phyloP scores from a whole-genome alignment of 1,140 invertebrate genomes.

The Danaus plexippus region DNA sequence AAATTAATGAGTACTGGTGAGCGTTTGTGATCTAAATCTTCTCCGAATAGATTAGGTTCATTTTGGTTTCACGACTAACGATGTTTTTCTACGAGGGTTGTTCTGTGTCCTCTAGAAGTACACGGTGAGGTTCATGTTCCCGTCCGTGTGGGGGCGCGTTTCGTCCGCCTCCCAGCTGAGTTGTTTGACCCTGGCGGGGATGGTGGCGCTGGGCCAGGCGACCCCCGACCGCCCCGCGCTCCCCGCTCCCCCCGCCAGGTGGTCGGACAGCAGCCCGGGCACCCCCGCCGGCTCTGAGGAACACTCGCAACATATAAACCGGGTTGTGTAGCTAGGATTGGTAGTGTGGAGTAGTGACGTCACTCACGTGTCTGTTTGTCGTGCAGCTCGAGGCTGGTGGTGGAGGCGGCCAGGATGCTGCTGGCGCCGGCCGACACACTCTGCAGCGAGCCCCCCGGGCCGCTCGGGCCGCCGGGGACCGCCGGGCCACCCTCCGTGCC shows the following conservation, averaged over 20 bases:
- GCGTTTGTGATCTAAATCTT: no score
- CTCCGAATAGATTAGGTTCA: no score
- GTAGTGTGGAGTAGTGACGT: no score
- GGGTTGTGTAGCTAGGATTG: no score
- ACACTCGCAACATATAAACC: not conserved
- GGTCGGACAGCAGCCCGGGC: constrained; percentile 17
- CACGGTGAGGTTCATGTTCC: constrained; percentile 74
- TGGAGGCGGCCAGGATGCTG: constrained; percentile 68
- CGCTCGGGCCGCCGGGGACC: constrained; percentile 6
- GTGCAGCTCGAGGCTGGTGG: constrained; percentile 52
- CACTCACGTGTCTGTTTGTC: constrained; percentile 16
- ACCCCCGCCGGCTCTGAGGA: constrained; percentile 8
- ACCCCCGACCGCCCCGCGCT: constrained; percentile 53
- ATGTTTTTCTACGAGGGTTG: no score
- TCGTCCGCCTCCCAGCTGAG: constrained; percentile 76
- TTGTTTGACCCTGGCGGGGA: constrained; percentile 78
- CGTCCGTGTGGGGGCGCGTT: constrained; percentile 57
- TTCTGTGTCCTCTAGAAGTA: constrained; percentile 63
- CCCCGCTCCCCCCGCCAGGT: constrained; percentile 19
- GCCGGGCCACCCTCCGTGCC: not conserved
- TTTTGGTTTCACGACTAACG: no score
- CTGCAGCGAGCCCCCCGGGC: constrained; percentile 49
- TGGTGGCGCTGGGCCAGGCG: constrained; percentile 74
- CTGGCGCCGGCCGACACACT: constrained; percentile 70
- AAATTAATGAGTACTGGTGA: no score